Evolutionary conservation across 2,888 invertebrate genomes (phyloP).

Genomic region (Teinopalpus imperialis): DNA sequence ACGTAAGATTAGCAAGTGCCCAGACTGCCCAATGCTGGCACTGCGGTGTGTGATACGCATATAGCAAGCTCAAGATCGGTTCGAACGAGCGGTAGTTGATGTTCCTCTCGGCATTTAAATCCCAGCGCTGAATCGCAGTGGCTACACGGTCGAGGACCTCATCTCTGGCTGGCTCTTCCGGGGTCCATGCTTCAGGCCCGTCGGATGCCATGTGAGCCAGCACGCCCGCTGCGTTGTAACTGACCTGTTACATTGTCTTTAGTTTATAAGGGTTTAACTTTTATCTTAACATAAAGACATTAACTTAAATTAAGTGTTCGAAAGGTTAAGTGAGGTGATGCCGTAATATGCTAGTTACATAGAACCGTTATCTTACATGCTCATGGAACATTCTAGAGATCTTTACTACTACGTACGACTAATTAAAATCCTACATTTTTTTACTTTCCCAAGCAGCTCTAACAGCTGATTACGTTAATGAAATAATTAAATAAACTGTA

Average conservation of each 20-base stretch:
- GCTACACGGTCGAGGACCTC: slow-evolving; percentile 89
- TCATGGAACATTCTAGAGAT: too few species aligned
- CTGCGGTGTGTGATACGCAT: slow-evolving; percentile 92
- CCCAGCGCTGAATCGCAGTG: slow-evolving; percentile 93
- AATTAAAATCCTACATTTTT: too few species aligned
- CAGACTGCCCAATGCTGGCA: slow-evolving; percentile 98
- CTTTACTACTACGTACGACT: too few species aligned
- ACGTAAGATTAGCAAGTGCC: slow-evolving; percentile 98
- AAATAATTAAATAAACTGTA: too few species aligned
- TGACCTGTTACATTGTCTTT: slow-evolving; percentile 87
- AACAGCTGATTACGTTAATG: too few species aligned
- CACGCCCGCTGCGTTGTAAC: slow-evolving; percentile 98
- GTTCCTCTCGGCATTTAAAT: slow-evolving; percentile 92
- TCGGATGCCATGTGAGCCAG: slow-evolving; percentile 97
- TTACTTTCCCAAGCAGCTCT: too few species aligned
- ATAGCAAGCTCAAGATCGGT: slow-evolving; percentile 93
- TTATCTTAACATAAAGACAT: too few species aligned
- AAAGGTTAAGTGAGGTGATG: too few species aligned
- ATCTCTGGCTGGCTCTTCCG: slow-evolving; percentile 85
- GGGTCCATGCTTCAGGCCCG: slow-evolving; percentile 91
- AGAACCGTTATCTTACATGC: too few species aligned
- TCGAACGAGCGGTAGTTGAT: slow-evolving; percentile 97
- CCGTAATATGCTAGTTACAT: too few species aligned
- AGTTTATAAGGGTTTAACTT: too few species aligned
- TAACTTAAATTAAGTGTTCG: too few species aligned